These are phyloP conservation scores for Cyphomyrmex costatus DNA, from an alignment of 1,140 invertebrate species.

Conservation along the genomic window DNA sequence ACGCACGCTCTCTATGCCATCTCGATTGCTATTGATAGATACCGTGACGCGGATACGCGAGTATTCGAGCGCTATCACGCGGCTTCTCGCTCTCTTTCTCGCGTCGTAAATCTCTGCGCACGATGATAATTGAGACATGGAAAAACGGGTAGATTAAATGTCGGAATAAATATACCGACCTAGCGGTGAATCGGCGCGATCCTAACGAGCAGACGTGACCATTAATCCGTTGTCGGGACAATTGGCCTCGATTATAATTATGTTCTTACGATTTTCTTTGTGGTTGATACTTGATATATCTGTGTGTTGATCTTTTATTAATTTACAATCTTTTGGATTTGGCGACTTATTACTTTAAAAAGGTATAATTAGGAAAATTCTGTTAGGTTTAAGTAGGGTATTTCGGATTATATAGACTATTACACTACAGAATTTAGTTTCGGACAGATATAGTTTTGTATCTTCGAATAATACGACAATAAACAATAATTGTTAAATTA, in stretches of 20 bases:
- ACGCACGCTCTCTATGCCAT: constrained; percentile 42
- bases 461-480: background rate
- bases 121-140: constrained; percentile 59
- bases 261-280: background rate
- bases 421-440: background rate
- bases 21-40: constrained; percentile 77
- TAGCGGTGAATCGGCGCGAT: constrained; percentile 47
- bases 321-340: background rate
- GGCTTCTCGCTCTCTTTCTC: constrained; percentile 17
- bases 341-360: background rate
- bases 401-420: too few relatives aligned
- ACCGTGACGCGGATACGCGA: constrained; percentile 12
- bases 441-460: background rate
- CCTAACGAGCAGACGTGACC: constrained; percentile 38
- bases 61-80: background rate
- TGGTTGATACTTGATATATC: background rate
- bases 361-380: background rate
- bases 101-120: constrained; percentile 37
- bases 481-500: background rate
- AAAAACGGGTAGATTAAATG: constrained; percentile 51
- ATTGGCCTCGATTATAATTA: background rate
- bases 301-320: background rate
- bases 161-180: constrained; percentile 42
- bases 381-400: background rate
- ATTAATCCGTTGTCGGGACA: constrained; percentile 38